These are phyloP conservation scores for Podocnemis expansa DNA, from an alignment of 2,113 vertebrate genomes.

Conservation along the genomic window DNA sequence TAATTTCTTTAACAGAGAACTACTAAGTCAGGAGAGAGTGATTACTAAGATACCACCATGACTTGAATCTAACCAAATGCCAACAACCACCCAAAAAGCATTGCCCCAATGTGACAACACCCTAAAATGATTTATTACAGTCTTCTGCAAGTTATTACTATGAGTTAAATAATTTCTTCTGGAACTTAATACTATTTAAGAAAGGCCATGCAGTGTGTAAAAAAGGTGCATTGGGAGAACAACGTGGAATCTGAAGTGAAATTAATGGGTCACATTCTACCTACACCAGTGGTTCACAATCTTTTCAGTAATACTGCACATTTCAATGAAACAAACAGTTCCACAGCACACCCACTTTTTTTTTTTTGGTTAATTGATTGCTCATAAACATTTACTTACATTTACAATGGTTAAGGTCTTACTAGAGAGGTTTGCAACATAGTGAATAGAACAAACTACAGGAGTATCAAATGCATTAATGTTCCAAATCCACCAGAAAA, in stretches of 20 bases:
- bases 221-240: neutral
- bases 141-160: neutral
- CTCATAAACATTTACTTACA: too few species aligned
- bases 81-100: neutral
- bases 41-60: neutral
- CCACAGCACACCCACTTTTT: too few species aligned
- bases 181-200: neutral
- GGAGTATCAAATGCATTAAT: too few species aligned
- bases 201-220: neutral
- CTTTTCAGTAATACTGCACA: too few species aligned
- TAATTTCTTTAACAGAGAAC: neutral
- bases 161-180: neutral
- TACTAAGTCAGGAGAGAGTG: neutral
- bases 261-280: accelerated
- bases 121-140: neutral
- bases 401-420: too few species aligned
- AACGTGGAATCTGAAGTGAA: neutral
- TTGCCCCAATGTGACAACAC: neutral
- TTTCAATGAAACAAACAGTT: too few species aligned
- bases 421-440: too few species aligned
- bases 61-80: neutral
- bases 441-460: too few species aligned
- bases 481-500: too few species aligned
- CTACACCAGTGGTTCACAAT: too few species aligned
- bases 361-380: too few species aligned